Percentiles rank a stretch among this genome's conserved stretches.
Evolutionary conservation across 2,888 invertebrate species (phyloP).

Genomic region (Microplitis deprimator): DNA sequence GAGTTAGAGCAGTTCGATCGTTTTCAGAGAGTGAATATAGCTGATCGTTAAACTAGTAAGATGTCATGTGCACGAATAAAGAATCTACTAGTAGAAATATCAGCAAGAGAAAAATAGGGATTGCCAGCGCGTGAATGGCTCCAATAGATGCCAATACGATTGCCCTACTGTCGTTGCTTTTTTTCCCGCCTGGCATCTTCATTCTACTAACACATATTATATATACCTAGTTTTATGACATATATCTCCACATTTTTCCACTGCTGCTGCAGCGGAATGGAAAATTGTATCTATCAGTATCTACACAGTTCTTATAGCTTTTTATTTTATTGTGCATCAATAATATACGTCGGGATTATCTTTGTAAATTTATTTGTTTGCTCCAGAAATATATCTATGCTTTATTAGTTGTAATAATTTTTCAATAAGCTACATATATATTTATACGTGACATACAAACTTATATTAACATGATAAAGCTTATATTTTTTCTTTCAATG

Average conservation of each 20-base stretch:
- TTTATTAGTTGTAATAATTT: background rate
- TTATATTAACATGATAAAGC: no score
- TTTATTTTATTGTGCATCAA: conserved; percentile 11
- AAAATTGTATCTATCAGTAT: conserved; percentile 34
- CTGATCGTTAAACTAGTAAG: conserved; percentile 25
- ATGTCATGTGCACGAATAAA: conserved; percentile 26
- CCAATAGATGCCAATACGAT: conserved; percentile 30
- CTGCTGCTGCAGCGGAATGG: conserved; percentile 14
- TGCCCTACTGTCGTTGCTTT: conserved; percentile 23
- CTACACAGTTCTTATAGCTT: background rate
- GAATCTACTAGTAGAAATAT: background rate
- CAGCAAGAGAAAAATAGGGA: conserved; percentile 14
- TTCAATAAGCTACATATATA: background rate
- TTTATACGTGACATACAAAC: no score
- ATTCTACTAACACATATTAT: conserved; percentile 24
- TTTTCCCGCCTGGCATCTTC: conserved; percentile 18
- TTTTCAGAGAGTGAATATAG: conserved; percentile 18
- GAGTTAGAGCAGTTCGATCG: conserved; percentile 20
- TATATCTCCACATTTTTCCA: conserved; percentile 8
- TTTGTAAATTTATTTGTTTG: background rate
- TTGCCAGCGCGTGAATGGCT: conserved; percentile 25
- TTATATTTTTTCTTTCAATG: no score
- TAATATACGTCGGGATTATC: conserved; percentile 12
- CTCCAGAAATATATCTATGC: background rate
- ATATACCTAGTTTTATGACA: background rate